These are phyloP conservation scores for Tringa solitaria DNA, from an alignment of 2,113 vertebrate genomes.

Conservation along the genomic window DNA sequence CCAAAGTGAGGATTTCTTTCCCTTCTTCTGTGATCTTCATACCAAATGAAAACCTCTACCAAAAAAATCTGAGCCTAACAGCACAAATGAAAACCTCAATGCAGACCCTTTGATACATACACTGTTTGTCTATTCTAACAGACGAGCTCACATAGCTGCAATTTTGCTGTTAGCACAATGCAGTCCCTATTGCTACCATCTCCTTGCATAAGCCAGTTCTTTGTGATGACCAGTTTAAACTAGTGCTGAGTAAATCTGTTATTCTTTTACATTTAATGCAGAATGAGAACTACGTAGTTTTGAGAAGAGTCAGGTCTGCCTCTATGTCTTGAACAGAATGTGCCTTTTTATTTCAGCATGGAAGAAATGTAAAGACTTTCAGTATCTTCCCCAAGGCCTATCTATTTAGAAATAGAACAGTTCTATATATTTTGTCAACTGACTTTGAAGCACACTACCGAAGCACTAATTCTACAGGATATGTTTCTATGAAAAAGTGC, in stretches of 20 bases:
- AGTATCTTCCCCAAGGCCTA: accelerated
- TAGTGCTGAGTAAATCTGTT: background rate
- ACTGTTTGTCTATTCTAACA: background rate
- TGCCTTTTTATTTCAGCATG: background rate
- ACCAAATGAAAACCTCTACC: accelerated
- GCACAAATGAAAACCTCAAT: background rate
- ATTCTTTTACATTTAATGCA: background rate
- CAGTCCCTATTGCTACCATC: background rate
- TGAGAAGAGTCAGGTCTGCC: background rate
- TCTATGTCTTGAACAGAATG: background rate
- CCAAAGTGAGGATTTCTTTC: background rate
- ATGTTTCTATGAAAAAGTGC: background rate
- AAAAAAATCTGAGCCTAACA: background rate
- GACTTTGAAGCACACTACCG: background rate
- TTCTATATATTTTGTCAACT: background rate
- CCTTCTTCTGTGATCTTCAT: background rate
- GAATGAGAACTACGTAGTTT: background rate
- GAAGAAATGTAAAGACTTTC: background rate
- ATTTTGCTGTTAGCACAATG: background rate
- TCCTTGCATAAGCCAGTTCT: background rate
- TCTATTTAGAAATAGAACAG: background rate
- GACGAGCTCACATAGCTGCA: background rate
- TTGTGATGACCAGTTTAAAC: constrained; percentile 11
- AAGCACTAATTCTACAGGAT: background rate
- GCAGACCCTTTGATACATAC: background rate